Conservation (phyloP, 64 coral and sea anemone species). For the Montipora sp. region DNA sequence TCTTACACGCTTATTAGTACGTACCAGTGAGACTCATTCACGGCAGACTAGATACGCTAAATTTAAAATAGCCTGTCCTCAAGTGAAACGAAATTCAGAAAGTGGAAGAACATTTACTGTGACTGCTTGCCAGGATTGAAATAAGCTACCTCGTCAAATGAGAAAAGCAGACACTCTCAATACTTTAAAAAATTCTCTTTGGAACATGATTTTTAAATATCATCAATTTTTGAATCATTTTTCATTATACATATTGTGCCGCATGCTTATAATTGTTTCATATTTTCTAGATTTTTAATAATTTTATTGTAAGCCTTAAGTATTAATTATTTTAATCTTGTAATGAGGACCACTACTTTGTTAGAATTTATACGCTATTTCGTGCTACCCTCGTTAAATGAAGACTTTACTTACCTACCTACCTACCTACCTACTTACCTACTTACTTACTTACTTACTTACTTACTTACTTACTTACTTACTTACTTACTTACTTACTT, state of each 20-base stretch:
- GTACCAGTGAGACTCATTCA: conserved; percentile 31
- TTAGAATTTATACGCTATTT: background rate
- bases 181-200: background rate
- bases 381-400: conserved; percentile 7
- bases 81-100: background rate
- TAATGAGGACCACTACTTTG: background rate
- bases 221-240: background rate
- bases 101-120: conserved; percentile 44
- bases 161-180: background rate
- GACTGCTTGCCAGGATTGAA: background rate
- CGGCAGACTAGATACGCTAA: conserved; percentile 25
- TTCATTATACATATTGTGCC: background rate
- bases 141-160: conserved; percentile 3
- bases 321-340: background rate
- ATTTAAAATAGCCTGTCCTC: conserved; percentile 33
- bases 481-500: no score
- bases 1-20: background rate
- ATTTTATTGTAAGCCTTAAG: background rate
- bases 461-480: no score
- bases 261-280: background rate
- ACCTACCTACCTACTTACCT: no score
- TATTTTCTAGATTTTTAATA: background rate
- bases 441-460: no score
- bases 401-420: background rate
- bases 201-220: background rate